phyloP scores from a whole-genome alignment of 2,888 invertebrate species.

The Deladenus siricidicola region DNA sequence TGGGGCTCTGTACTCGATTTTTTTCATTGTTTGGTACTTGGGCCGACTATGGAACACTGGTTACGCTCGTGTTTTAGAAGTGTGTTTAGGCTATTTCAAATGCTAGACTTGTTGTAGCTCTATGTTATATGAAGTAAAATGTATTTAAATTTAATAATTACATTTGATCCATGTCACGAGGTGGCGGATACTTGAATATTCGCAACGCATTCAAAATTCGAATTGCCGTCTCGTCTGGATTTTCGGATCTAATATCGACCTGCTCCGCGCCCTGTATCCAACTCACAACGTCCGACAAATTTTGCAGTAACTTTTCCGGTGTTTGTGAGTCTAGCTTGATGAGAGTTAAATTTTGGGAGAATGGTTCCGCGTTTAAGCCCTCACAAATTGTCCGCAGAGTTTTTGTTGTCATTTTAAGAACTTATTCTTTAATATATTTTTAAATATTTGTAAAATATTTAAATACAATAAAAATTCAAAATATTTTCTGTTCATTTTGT shows the following conservation, averaged over 20 bases:
- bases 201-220: constrained; percentile 66
- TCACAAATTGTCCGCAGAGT: constrained; percentile 60
- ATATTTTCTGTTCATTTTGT: too few species aligned
- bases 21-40: too few species aligned
- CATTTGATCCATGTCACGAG: constrained; percentile 55
- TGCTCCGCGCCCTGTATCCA: constrained; percentile 27
- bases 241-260: constrained; percentile 69
- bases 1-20: too few species aligned
- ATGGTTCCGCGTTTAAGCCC: constrained; percentile 67
- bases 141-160: constrained; percentile 18
- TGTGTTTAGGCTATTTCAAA: too few species aligned
- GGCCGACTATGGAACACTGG: too few species aligned
- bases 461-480: too few species aligned
- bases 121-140: too few species aligned
- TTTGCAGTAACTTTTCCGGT: constrained; percentile 67
- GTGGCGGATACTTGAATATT: constrained; percentile 72
- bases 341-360: constrained; percentile 69
- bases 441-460: too few species aligned
- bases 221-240: constrained; percentile 69
- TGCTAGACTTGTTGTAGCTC: too few species aligned
- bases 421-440: too few species aligned
- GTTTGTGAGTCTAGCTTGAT: constrained; percentile 76
- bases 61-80: too few species aligned
- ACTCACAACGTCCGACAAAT: constrained; percentile 68
- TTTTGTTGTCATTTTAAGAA: constrained; percentile 24